These are phyloP conservation scores for Spilarctia lutea DNA, from an alignment of 2,888 invertebrate species.

Conservation along the genomic window DNA sequence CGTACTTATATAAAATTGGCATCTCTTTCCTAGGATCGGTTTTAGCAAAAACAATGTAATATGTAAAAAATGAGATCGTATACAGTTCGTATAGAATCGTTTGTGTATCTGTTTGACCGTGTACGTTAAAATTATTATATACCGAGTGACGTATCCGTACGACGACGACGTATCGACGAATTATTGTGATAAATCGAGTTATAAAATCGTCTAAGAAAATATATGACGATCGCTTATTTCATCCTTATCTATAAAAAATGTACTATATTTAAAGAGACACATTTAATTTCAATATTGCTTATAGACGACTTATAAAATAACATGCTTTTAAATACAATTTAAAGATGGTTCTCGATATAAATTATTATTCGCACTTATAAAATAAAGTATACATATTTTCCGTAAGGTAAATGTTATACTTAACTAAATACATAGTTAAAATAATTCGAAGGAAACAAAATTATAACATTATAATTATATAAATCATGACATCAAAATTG, in stretches of 20 bases:
- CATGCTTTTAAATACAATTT: background rate
- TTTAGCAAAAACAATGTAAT: background rate
- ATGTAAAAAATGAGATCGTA: background rate
- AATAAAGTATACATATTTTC: background rate
- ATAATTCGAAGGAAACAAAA: background rate
- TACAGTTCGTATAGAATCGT: background rate
- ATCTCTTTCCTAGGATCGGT: background rate
- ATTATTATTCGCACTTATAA: background rate
- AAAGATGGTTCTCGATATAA: background rate
- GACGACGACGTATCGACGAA: background rate
- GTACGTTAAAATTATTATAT: background rate
- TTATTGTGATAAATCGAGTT: background rate
- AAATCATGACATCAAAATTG: no score
- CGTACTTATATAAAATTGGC: background rate
- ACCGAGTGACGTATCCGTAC: background rate
- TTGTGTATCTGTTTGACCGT: background rate
- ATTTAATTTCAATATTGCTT: background rate
- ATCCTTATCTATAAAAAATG: background rate
- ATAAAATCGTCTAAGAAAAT: background rate
- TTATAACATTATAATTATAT: background rate
- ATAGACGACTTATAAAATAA: no score
- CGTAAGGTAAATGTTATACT: background rate
- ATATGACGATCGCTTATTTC: background rate
- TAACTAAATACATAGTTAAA: background rate
- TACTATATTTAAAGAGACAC: background rate